Evolutionary conservation across 2,797 vertebrate species (phyloP).

Genomic region (Oreonectes daqikongensis): DNA sequence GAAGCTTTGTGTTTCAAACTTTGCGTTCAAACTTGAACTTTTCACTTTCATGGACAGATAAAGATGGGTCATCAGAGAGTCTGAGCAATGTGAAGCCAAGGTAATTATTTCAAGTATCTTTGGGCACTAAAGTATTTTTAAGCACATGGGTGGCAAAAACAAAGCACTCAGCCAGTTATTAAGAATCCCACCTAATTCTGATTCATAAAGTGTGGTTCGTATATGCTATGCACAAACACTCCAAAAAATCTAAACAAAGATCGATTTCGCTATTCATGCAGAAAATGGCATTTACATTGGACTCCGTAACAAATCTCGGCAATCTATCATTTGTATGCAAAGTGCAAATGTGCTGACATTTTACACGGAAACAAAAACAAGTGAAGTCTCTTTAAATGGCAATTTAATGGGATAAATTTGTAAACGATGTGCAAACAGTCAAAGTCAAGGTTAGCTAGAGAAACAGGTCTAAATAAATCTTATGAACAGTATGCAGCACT

Average conservation of each 20-base stretch:
- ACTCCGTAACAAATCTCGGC: constrained; percentile 11
- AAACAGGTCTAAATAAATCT: constrained; percentile 2
- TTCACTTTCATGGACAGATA: constrained; percentile 10
- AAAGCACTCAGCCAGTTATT: constrained; percentile 27
- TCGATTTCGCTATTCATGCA: constrained; percentile 25
- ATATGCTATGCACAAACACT: background rate
- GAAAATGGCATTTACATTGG: constrained; percentile 38
- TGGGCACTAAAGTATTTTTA: background rate
- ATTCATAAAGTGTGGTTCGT: constrained; percentile 23
- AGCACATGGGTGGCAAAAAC: background rate
- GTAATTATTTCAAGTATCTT: constrained; percentile 8
- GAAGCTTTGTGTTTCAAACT: constrained; percentile 36
- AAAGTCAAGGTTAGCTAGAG: constrained; percentile 1
- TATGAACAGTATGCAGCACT: background rate
- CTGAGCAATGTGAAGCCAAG: background rate
- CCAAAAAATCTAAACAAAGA: constrained; percentile 27
- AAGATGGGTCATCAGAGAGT: constrained; percentile 14
- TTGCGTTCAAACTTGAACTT: constrained; percentile 23
- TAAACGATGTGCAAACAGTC: constrained; percentile 5
- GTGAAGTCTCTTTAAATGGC: background rate
- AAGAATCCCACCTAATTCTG: constrained; percentile 10
- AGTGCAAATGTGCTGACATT: constrained; percentile 40
- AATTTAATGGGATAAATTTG: background rate
- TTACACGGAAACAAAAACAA: constrained; percentile 30
- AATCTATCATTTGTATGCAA: constrained; percentile 33